These are phyloP conservation scores for Pelodiscus sinensis DNA, from an alignment of 2,113 vertebrate genomes.

Conservation along the genomic window DNA sequence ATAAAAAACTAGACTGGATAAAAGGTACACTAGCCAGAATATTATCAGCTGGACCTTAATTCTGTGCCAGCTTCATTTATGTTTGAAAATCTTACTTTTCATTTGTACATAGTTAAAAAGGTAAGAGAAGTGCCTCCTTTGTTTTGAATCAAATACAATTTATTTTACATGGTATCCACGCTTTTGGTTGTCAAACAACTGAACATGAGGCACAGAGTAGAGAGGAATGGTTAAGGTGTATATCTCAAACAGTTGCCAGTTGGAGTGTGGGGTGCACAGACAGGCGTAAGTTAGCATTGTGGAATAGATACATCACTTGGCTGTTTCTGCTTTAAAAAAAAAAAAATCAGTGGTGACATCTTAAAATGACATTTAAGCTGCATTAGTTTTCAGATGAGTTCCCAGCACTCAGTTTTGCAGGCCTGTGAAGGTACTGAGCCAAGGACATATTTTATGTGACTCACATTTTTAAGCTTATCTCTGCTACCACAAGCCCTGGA, in stretches of 20 bases:
- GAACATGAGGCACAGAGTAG: no score
- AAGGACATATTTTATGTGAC: background rate
- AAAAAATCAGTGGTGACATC: background rate
- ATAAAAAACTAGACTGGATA: background rate
- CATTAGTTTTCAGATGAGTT: background rate
- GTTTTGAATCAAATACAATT: background rate
- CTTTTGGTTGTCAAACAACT: background rate
- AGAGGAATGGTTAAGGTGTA: background rate
- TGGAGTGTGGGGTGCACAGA: background rate
- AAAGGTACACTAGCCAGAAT: background rate
- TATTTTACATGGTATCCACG: background rate
- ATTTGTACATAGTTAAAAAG: background rate
- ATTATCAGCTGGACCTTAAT: background rate
- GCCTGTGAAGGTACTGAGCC: no score
- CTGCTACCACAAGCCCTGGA: background rate
- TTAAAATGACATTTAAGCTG: background rate
- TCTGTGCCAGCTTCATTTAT: background rate
- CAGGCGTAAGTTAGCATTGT: background rate
- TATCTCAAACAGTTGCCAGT: background rate
- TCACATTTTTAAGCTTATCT: background rate
- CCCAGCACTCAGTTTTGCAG: background rate
- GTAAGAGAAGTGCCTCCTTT: background rate
- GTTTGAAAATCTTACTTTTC: slow-evolving; percentile 8
- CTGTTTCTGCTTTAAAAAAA: background rate
- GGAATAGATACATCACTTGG: background rate